Evolutionary conservation across 2,888 invertebrate species (phyloP), one percentile per base, ranked within the genome.

Genomic region (Meta bourneti): DNA sequence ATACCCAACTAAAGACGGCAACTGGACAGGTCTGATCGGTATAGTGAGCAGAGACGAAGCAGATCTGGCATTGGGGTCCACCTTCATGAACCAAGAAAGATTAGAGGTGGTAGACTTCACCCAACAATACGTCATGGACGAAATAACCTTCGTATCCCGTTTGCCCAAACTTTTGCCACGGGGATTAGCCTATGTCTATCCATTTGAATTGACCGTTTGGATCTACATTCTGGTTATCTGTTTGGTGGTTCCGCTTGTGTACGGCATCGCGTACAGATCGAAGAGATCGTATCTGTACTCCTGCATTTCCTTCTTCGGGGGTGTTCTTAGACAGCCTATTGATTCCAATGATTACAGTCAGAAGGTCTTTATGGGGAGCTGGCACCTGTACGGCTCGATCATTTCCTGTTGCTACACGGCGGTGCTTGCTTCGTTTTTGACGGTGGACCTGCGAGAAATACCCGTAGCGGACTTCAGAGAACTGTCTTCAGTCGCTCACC

Each of bases 11-110:
- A 48, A 9, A 6, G 49, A 49, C 0, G 77, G 77, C 8, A 77
- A 77, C 49, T 77, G 77, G 77, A 77, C 77, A 16, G 77, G 77
- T 9, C 49, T 77, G 49, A 49, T 77, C 6, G 77, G 77, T 11
- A 8, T 49, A 16, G 77, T 49, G 13, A 34, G 49, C 48, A 77
- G 77, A 49, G n/a, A 49, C 7, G 77, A 77, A 13, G 77, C 49
- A 11, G 77, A 77, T 7, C 34, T 77, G 49, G 77, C 77, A 48
- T 49, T 77, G 7, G 49, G 77, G 9, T n/a, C 49, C 16, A 77
- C 49, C n/a, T n/a, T 49, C 34, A 48, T 77, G 49, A n/a, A 7
- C 13, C 48, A 48, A 77, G 49, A 77, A 34, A 48, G 49, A n/a
- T 48, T 49, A 11, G 0, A 7, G 4, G 49, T 77, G 6, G 77